Base-by-base conservation (phyloP, 2,113 vertebrate genomes). In the Puntigrus tetrazona region DNA sequence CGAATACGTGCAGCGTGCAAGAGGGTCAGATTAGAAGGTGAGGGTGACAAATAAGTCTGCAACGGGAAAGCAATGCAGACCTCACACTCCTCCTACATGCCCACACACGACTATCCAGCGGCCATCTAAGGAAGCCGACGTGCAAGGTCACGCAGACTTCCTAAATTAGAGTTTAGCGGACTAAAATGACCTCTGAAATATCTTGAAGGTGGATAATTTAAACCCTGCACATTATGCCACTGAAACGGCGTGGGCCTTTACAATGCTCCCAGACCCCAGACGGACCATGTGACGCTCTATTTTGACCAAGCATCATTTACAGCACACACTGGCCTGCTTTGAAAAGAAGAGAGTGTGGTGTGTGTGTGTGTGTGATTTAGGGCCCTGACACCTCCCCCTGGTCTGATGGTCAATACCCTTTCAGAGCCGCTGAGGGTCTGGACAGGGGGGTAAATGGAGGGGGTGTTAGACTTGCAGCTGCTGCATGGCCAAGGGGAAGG, bases 401-500 rank as follows among this genome's bases (percentile, higher is more conserved):
- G 87, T 85, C 88, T 89, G 88, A 90, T 90, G 91, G 90, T 91
- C 91, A 88, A 89, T 91, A 90, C 87, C 87, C 86, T 88, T 88
- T 86, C 63, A 84, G 80, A 83, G 67, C 72, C 84, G 47, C 80
- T 67, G 78, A 70, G 84, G 86, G 84, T 81, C 72, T 86, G 87
- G 79, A 81, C 70, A 27, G 83, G 81, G 81, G 61, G 79, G 50
- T 86, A 84, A 81, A 82, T 77, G 63, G 27, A 36, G 69, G 72
- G 92, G 18, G 50, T 92, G 86, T 82, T 92, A 92, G 90, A 92
- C 91, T 89, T 38, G 36, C 89, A 90, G 93, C 91, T 94, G 90
- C 90, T 84, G 75, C 83, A 86, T 84, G 72, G 87, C 85, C 86
- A 85, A 88, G 87, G 86, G 50, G 50, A 52, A 92, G 89, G 79